phyloP scores from a whole-genome alignment of 1,140 invertebrate species.

The Bombus superbus region DNA sequence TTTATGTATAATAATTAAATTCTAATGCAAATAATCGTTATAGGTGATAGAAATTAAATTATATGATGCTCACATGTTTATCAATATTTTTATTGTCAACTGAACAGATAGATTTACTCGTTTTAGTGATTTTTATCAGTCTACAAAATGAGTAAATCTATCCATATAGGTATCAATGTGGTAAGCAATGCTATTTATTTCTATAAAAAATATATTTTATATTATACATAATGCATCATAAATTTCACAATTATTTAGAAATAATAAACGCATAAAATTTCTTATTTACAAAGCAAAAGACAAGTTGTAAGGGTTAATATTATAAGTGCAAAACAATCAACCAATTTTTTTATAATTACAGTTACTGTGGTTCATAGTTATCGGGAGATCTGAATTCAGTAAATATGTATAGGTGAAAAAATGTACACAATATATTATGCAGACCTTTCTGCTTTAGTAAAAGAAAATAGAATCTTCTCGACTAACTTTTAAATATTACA shows the following conservation, averaged over 20 bases:
- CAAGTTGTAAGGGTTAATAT: conserved; percentile 19
- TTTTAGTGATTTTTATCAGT: background rate
- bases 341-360: conserved; percentile 18
- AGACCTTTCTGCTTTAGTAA: conserved; percentile 16
- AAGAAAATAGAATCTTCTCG: conserved; percentile 26
- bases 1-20: conserved; percentile 10
- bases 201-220: conserved; percentile 35
- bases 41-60: conserved; percentile 14
- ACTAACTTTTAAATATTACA: conserved; percentile 3
- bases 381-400: background rate
- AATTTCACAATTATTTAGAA: conserved; percentile 15
- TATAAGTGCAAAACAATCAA: conserved; percentile 24
- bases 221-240: conserved; percentile 7
- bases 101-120: conserved; percentile 14
- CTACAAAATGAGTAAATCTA: conserved; percentile 19
- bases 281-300: conserved; percentile 4
- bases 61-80: background rate
- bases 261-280: conserved; percentile 14
- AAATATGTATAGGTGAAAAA: conserved; percentile 23
- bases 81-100: conserved; percentile 34
- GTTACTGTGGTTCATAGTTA: conserved; percentile 5
- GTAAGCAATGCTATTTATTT: conserved; percentile 13
- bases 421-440: conserved; percentile 15
- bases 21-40: conserved; percentile 18
- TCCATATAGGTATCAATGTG: conserved; percentile 35